Evolutionary conservation across 2,113 vertebrate species (phyloP), one percentile per base, ranked within the genome.

Genomic region (Aleadryas rufinucha): DNA sequence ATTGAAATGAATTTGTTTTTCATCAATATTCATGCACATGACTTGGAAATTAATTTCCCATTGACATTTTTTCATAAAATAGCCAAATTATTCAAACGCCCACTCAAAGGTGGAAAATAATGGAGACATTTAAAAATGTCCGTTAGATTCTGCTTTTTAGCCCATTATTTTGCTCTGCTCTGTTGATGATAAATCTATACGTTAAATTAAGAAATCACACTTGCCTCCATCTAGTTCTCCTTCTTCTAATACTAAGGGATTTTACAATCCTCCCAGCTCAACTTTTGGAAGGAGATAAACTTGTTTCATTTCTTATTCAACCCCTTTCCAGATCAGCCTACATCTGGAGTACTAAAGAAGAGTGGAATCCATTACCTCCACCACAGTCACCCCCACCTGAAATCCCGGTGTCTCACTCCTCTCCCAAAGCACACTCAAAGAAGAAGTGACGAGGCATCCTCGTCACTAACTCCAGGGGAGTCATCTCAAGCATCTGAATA

Each of bases 31-130:
- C 84, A 87, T 45, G 33, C 50, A 83, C 87, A 64, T 57, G 79
- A 83, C 54, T 96, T 77, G 72, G 84, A 93, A 93, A 93, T 91
- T 96, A 89, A 95, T 93, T 96, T 96, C n/a, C 41, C 87, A 85
- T 74, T 74, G 82, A 82, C 54, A 6, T 54, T 84, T 88, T 95
- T 90, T 53, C 59, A 68, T 57, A 91, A 95, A 70, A 76, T 28
- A 72, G 47, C 37, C 87, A 77, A 93, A 83, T 87, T 31, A 31
- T 70, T 96, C 1, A 4, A 47, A 88, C 3, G 6, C 26, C 87
- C 61, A 30, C 84, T 93, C 71, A 66, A 83, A 95, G 93, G 52
- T 35, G 88, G 78, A 50, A 94, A 97, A 69, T 44, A 95, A 63
- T 13, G 21, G 41, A 93, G 45, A 26, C 63, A 93, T 70, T 64